Percentiles rank a stretch among this genome's conserved stretches.
These are phyloP conservation scores for Limosa lapponica DNA, from an alignment of 2,797 vertebrate species.

Conservation along the genomic window DNA sequence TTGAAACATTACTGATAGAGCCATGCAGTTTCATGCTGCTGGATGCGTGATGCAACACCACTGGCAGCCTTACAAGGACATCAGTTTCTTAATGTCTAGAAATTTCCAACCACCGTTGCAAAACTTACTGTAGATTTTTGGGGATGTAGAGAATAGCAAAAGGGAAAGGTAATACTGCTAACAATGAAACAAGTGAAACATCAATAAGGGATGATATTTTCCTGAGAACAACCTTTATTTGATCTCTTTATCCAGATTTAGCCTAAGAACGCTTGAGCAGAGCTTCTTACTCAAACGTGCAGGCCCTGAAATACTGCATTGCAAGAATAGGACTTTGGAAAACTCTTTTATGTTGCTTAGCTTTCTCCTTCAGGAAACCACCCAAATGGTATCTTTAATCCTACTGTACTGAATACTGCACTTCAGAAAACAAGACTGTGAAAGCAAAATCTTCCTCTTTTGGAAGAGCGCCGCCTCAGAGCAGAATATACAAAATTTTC, in stretches of 20 bases:
- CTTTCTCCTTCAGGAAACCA: not conserved
- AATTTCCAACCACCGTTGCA: constrained; percentile 52
- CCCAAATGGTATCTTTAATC: not conserved
- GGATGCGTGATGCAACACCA: constrained; percentile 38
- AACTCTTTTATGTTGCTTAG: not conserved
- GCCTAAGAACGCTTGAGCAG: not conserved
- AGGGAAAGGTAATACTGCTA: not conserved
- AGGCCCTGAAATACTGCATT: not conserved
- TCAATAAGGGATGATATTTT: not conserved
- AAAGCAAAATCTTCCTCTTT: not conserved
- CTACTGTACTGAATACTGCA: not conserved
- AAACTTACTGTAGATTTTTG: constrained; percentile 16
- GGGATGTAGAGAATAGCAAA: not conserved
- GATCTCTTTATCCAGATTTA: not conserved
- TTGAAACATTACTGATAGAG: constrained; percentile 39
- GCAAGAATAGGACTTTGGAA: not conserved
- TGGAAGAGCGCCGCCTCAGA: not conserved
- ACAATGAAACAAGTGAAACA: not conserved
- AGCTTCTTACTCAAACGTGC: not conserved
- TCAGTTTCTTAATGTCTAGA: constrained; percentile 66
- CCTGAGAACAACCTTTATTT: not conserved
- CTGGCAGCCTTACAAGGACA: constrained; percentile 72
- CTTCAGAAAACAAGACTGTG: not conserved
- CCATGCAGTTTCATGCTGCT: constrained; percentile 5
- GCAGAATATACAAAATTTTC: not conserved